These are phyloP conservation scores for Ceyx melanurus DNA, from an alignment of 2,113 vertebrate species.

Conservation along the genomic window DNA sequence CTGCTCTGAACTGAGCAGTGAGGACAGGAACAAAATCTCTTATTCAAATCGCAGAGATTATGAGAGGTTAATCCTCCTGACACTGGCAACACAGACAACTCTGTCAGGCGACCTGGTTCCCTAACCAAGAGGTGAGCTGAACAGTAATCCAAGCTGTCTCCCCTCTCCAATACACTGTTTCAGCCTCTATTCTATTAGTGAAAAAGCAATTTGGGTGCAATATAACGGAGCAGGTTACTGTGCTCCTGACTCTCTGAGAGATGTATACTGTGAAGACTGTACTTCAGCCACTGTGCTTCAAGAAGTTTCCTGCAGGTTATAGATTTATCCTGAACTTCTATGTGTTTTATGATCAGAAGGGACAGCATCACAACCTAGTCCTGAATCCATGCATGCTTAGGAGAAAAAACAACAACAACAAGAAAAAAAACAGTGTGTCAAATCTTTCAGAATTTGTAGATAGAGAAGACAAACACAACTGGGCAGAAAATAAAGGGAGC, in stretches of 20 bases:
- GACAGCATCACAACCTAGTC: neutral
- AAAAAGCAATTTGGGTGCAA: neutral
- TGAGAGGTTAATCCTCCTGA: conserved; percentile 72
- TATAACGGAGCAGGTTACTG: accelerated
- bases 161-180: neutral
- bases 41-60: conserved; percentile 70
- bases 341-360: neutral
- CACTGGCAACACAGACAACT: conserved; percentile 39
- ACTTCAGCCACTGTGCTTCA: neutral
- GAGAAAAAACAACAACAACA: neutral
- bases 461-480: neutral
- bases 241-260: neutral
- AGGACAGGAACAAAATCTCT: conserved; percentile 68
- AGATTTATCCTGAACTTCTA: neutral
- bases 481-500: neutral
- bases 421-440: neutral
- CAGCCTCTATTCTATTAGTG: neutral
- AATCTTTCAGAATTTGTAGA: neutral
- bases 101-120: conserved; percentile 62
- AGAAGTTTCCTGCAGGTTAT: neutral
- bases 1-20: conserved; percentile 62
- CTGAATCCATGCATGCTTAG: neutral
- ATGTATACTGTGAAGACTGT: neutral
- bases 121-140: conserved; percentile 17
- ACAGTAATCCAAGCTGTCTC: neutral